These are phyloP conservation scores for Melanaphis sacchari DNA, from an alignment of 1,140 invertebrate species.

Conservation along the genomic window DNA sequence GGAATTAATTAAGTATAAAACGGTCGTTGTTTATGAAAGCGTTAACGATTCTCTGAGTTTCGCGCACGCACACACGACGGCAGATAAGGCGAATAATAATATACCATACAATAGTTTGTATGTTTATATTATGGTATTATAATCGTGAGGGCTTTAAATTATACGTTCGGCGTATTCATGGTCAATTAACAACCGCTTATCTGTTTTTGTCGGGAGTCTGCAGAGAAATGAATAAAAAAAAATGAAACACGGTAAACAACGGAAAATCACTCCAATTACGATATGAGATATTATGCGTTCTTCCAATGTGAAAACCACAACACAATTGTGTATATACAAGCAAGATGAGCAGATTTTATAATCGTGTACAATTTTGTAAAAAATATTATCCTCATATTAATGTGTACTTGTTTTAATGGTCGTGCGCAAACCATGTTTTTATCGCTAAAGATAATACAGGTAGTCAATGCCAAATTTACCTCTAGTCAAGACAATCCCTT, in stretches of 20 bases:
- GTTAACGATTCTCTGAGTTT: slow-evolving; percentile 52
- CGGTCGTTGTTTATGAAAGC: slow-evolving; percentile 56
- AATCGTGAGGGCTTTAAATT: slow-evolving; percentile 39
- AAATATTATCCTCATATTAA: too few species aligned
- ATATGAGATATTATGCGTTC: not conserved
- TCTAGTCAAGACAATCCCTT: too few species aligned
- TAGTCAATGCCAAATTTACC: too few species aligned
- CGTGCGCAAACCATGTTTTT: too few species aligned
- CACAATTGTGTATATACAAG: not conserved
- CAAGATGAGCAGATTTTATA: too few species aligned
- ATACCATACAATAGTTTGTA: slow-evolving; percentile 39
- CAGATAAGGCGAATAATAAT: slow-evolving; percentile 5
- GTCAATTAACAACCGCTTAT: slow-evolving; percentile 50
- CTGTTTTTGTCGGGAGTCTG: not conserved
- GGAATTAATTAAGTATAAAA: slow-evolving; percentile 58
- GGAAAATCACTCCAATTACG: not conserved
- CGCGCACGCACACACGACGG: slow-evolving; percentile 4
- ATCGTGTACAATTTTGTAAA: too few species aligned
- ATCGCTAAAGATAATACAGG: too few species aligned
- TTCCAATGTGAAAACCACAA: not conserved
- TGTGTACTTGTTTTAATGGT: too few species aligned
- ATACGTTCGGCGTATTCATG: slow-evolving; percentile 23
- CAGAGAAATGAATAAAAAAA: not conserved
- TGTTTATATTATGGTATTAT: slow-evolving; percentile 34
- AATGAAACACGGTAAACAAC: not conserved